Evolutionary conservation across 2,888 invertebrate species (phyloP).

Genomic region (Oxyscelio sp.): DNA sequence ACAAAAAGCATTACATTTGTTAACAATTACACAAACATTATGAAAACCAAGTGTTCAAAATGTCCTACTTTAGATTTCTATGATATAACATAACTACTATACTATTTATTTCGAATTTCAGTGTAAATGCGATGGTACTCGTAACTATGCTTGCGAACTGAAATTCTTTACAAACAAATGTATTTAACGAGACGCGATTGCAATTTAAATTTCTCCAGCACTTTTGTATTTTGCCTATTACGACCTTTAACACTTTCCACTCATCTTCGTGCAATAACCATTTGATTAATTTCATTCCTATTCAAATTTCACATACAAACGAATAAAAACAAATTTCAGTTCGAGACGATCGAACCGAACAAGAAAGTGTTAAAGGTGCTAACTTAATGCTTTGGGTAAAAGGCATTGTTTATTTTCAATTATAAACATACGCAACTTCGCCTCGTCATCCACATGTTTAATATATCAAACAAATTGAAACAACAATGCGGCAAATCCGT

Average conservation of each 20-base stretch:
- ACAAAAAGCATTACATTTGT: no score
- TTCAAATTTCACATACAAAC: neutral
- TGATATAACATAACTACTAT: no score
- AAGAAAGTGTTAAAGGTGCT: constrained; percentile 68
- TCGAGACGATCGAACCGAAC: neutral
- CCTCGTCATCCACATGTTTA: constrained; percentile 87
- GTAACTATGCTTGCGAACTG: constrained; percentile 50
- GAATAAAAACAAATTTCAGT: neutral
- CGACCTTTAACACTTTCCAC: constrained; percentile 67
- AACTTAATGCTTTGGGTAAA: constrained; percentile 47
- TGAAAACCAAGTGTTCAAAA: no score
- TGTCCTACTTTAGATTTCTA: no score
- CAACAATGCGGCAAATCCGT: constrained; percentile 62
- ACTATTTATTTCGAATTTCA: no score
- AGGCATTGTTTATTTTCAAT: constrained; percentile 41
- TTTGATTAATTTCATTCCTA: neutral
- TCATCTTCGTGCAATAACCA: neutral
- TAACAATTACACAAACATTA: no score
- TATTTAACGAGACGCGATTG: constrained; percentile 60
- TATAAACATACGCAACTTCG: constrained; percentile 43
- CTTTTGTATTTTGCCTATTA: constrained; percentile 64
- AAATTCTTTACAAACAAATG: constrained; percentile 41
- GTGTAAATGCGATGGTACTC: constrained; percentile 71
- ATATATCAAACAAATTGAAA: constrained; percentile 70
- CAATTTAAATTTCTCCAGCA: constrained; percentile 44